These are phyloP conservation scores for Tiliacea aurago DNA, from an alignment of 2,888 invertebrate genomes.

Conservation along the genomic window DNA sequence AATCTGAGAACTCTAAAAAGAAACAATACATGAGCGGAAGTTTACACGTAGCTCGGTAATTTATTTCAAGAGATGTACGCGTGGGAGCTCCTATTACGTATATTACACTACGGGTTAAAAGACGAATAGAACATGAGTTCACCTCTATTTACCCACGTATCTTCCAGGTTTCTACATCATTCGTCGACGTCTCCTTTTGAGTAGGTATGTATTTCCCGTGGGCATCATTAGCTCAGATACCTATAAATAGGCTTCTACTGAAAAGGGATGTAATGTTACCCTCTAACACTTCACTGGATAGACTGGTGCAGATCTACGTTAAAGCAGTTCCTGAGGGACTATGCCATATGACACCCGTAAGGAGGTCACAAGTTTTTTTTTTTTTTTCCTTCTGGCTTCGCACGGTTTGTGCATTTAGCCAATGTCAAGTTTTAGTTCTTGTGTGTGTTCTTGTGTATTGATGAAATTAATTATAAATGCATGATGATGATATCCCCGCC, in stretches of 20 bases:
- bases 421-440: too few species aligned
- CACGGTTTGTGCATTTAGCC: too few species aligned
- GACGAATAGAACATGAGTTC: conserved; percentile 38
- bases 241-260: conserved; percentile 18
- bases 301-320: background rate
- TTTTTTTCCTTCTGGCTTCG: too few species aligned
- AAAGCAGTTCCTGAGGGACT: background rate
- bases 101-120: conserved; percentile 28
- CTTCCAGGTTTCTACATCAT: conserved; percentile 27
- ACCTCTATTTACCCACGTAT: conserved; percentile 28
- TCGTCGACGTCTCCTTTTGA: conserved; percentile 6
- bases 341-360: background rate
- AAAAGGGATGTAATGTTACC: conserved; percentile 7
- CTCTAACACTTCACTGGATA: background rate
- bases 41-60: conserved; percentile 40
- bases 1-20: conserved; percentile 36
- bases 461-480: too few species aligned
- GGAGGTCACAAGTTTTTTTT: too few species aligned
- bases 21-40: conserved; percentile 35
- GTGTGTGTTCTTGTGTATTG: too few species aligned
- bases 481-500: too few species aligned
- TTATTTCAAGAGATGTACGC: conserved; percentile 48
- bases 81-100: conserved; percentile 52
- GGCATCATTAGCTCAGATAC: background rate
- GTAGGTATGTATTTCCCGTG: conserved; percentile 21